Evolutionary conservation across 2,888 invertebrate genomes (phyloP).

Genomic region (Neuroscelio doddi): DNA sequence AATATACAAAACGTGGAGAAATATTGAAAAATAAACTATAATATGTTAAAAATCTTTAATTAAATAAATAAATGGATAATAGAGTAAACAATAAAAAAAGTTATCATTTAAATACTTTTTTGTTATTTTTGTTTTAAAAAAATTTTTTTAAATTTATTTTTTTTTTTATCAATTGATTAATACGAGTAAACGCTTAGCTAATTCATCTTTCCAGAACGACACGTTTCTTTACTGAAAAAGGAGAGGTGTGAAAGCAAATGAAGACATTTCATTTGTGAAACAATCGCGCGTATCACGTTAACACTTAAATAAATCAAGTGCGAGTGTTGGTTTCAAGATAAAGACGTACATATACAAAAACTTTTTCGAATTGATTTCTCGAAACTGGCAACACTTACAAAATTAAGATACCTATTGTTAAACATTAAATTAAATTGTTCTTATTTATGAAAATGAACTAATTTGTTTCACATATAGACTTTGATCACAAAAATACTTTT

Average conservation of each 20-base stretch:
- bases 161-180: too few species aligned
- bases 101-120: too few species aligned
- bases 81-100: too few species aligned
- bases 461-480: conserved; percentile 4
- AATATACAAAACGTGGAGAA: background rate
- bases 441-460: conserved; percentile 47
- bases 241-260: conserved; percentile 50
- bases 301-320: conserved; percentile 66
- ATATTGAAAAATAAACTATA: too few species aligned
- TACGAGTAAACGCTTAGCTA: too few species aligned
- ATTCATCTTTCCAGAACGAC: too few species aligned
- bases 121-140: too few species aligned
- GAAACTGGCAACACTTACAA: conserved; percentile 51
- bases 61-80: too few species aligned
- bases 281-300: conserved; percentile 63
- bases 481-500: too few species aligned
- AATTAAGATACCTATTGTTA: conserved; percentile 61
- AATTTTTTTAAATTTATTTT: too few species aligned
- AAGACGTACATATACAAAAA: conserved; percentile 49
- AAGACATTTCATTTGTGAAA: conserved; percentile 69
- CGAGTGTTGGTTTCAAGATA: conserved; percentile 63
- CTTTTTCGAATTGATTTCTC: conserved; percentile 24
- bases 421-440: conserved; percentile 57
- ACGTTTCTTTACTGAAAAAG: too few species aligned
- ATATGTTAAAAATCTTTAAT: too few species aligned